A percentile compares a stretch with the other conserved stretches of the same genome.
Conservation (phyloP, 2,888 invertebrate genomes). For the Tanytarsus gracilentus region DNA sequence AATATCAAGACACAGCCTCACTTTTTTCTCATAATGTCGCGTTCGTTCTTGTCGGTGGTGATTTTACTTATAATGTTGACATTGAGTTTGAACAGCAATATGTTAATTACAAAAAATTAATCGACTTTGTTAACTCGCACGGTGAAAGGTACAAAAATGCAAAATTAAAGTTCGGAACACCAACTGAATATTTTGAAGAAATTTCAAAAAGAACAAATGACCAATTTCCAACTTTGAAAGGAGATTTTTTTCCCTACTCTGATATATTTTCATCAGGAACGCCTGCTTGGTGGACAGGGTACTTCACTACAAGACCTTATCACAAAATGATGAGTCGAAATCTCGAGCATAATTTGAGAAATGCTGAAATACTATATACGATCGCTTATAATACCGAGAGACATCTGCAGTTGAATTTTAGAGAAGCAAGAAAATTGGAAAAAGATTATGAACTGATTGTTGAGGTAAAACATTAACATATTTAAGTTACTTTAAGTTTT, state of each 20-base stretch:
- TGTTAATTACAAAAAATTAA: conserved; percentile 78
- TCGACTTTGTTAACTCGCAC: conserved; percentile 78
- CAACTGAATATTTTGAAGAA: conserved; percentile 78
- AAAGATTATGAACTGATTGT: conserved; percentile 75
- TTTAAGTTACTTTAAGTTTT: conserved; percentile 39
- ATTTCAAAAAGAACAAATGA: conserved; percentile 54
- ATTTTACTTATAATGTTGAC: conserved; percentile 84
- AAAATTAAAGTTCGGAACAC: conserved; percentile 80
- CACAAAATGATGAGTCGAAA: conserved; percentile 76
- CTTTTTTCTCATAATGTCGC: conserved; percentile 87
- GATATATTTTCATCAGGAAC: conserved; percentile 87
- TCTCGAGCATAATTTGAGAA: conserved; percentile 65
- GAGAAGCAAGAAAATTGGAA: conserved; percentile 56
- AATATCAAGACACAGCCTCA: conserved; percentile 82
- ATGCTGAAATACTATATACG: conserved; percentile 78
- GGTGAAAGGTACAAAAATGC: conserved; percentile 55
- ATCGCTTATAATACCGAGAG: conserved; percentile 67
- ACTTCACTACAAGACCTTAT: conserved; percentile 82
- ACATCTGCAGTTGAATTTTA: conserved; percentile 59
- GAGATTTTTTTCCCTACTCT: conserved; percentile 95
- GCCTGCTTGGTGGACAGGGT: conserved; percentile 96
- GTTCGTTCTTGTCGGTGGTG: conserved; percentile 89
- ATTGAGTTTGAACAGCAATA: conserved; percentile 94
- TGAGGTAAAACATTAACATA: neutral
- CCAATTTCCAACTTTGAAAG: conserved; percentile 70